Evolutionary conservation across 2,113 vertebrate genomes (phyloP), one percentile per base, ranked within the genome.

Genomic region (Pavo muticus): DNA sequence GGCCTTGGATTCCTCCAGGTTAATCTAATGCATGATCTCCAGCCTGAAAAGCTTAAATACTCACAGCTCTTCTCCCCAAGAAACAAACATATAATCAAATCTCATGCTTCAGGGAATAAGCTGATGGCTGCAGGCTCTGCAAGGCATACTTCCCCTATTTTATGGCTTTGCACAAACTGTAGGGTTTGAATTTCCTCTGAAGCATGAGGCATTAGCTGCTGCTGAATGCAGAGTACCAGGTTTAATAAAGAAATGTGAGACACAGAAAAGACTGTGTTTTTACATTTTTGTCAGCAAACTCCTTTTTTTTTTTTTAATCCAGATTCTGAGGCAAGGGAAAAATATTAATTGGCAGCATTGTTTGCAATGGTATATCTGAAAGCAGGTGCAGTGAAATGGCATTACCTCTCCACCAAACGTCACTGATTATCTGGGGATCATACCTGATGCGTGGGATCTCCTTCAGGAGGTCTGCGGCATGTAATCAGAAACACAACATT

Each of bases 1-100:
- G 79, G 90, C 75, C 87, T 92, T 52, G 47, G 85, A 95, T 95
- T 95, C 87, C 93, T 96, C 68, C 94, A 95, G 93, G 91, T 97
- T 95, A 93, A 96, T 94, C 95, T 95, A 93, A 95, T 89, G 71
- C 75, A 94, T 74, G 91, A 94, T 94, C 95, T 94, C 78, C 89
- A 94, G 84, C 60, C 94, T 90, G 91, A 92, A 77, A 94, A 92
- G 68, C 91, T 94, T 94, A 94, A 97, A 87, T 91, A 94, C 87
- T 92, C 84, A 71, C 64, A 94, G 78, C 64, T 83, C 82, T 94
- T 94, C 87, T 92, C 87, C 68, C 78, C 32, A 77, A 79, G 94
- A 97, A 94, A 91, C 91, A 96, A 97, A 96, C 78, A 94, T 61
- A 95, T 91, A 97, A 95, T 95, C 95, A 95, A 95, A 97, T 94